Conservation (phyloP, 2,888 invertebrate genomes). For the Poecilobothrus nobilitatus region DNA sequence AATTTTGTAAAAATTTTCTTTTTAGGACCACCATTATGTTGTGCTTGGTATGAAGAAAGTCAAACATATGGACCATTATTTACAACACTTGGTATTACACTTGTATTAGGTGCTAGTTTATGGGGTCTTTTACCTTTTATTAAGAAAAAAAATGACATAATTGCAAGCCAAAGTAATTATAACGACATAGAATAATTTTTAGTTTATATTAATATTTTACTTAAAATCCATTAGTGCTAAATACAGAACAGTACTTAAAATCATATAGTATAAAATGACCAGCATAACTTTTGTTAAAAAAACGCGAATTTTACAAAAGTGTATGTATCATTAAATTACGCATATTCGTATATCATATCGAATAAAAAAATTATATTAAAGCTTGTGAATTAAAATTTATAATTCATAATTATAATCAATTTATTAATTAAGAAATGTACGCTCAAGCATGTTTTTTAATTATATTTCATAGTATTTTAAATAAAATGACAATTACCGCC, state of each 20-base stretch:
- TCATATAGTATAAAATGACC: too few species aligned
- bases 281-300: too few species aligned
- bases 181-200: neutral
- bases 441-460: too few species aligned
- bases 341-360: neutral
- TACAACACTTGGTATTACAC: constrained; percentile 61
- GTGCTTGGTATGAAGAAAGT: constrained; percentile 57
- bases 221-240: too few species aligned
- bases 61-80: constrained; percentile 64
- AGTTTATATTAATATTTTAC: neutral
- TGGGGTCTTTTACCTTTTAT: constrained; percentile 72
- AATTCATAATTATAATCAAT: too few species aligned
- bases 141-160: constrained; percentile 35
- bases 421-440: too few species aligned
- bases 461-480: too few species aligned
- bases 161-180: neutral
- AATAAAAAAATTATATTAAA: neutral
- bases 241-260: too few species aligned
- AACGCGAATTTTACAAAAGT: too few species aligned
- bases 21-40: constrained; percentile 64
- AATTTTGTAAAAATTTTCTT: neutral
- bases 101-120: constrained; percentile 61
- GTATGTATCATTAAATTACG: too few species aligned
- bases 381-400: too few species aligned
- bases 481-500: too few species aligned